Percentiles rank a stretch among this genome's conserved stretches.
Evolutionary conservation across 2,797 vertebrate species (phyloP).

Genomic region (Spatula clypeata): DNA sequence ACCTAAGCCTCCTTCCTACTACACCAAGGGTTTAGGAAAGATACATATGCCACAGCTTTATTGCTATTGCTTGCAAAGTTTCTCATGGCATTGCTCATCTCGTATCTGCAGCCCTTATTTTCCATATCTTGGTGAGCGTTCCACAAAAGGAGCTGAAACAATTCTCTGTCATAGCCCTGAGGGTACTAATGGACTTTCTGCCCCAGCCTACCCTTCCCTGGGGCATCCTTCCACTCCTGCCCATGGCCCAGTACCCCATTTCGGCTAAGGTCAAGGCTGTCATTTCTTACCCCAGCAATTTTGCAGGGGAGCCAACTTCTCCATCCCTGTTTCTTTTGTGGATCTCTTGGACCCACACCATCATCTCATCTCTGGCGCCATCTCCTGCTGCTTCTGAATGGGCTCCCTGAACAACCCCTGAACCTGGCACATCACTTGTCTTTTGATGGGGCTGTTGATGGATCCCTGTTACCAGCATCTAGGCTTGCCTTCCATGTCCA

Average conservation of each 20-base stretch:
- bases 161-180: not conserved
- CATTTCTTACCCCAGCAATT: not conserved
- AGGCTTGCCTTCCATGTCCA: not conserved
- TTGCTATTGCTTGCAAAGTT: not conserved
- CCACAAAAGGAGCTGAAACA: not conserved
- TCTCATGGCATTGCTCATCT: not conserved
- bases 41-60: not conserved
- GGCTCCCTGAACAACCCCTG: not conserved
- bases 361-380: rapidly evolving
- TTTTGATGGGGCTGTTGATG: rapidly evolving
- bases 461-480: not conserved
- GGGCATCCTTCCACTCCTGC: not conserved
- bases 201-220: not conserved
- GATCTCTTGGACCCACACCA: not conserved
- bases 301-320: rapidly evolving
- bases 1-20: not conserved
- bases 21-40: not conserved
- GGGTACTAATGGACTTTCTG: not conserved
- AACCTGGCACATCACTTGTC: not conserved
- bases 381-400: not conserved
- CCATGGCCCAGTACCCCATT: not conserved
- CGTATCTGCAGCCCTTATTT: not conserved
- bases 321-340: not conserved
- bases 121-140: not conserved
- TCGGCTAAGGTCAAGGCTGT: not conserved